A percentile compares a stretch with the other conserved stretches of the same genome.
Evolutionary conservation across 1,140 invertebrate species (phyloP).

Genomic region (Scaptomyza hsui): DNA sequence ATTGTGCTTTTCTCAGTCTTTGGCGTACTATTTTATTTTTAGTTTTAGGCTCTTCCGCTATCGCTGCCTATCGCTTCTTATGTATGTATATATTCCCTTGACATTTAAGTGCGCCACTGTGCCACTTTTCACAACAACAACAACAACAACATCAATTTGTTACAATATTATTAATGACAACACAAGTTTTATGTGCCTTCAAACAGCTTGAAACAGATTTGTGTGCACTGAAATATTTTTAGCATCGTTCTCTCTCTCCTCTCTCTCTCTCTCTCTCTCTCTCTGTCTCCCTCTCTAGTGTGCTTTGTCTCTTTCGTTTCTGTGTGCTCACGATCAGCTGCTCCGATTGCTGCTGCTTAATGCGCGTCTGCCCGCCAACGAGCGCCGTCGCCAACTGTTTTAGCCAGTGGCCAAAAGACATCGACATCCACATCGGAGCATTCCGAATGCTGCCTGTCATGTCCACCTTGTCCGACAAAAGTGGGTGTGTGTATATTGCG

Average conservation of each 20-base stretch:
- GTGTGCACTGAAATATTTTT: conserved; percentile 30
- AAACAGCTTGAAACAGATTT: conserved; percentile 22
- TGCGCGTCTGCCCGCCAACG: conserved; percentile 64
- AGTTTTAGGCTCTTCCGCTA: conserved; percentile 39
- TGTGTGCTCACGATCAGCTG: conserved; percentile 59
- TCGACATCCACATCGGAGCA: conserved; percentile 1
- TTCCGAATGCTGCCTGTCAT: background rate
- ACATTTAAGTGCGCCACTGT: conserved; percentile 48
- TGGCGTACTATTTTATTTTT: conserved; percentile 58
- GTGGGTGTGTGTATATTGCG: background rate
- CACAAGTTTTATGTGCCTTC: conserved; percentile 22
- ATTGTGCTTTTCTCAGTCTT: conserved; percentile 33
- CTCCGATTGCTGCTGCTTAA: conserved; percentile 23
- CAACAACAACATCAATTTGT: background rate
- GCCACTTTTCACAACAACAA: conserved; percentile 42
- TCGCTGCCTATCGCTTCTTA: conserved; percentile 27
- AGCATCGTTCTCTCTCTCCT: background rate
- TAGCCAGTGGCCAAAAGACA: conserved; percentile 26
- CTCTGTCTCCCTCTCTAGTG: conserved; percentile 5
- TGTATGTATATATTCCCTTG: conserved; percentile 41
- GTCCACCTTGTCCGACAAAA: conserved; percentile 12
- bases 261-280: conserved; percentile 7
- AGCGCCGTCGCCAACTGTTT: conserved; percentile 67
- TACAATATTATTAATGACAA: conserved; percentile 4
- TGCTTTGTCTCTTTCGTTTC: conserved; percentile 38